phyloP scores from a whole-genome alignment of 2,113 vertebrate genomes.

The Myiopsitta monachus region DNA sequence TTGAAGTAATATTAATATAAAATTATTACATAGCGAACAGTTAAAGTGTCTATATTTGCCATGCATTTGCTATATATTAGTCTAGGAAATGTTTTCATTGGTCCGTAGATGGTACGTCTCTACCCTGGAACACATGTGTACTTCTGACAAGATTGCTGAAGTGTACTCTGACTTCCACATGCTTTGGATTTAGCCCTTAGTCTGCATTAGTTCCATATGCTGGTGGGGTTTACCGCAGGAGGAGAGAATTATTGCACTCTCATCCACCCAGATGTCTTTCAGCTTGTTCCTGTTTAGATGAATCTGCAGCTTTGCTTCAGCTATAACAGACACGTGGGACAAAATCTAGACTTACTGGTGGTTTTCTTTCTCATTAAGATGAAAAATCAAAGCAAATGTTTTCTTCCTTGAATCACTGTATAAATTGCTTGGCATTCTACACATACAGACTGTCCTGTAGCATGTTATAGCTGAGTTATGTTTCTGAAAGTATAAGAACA shows the following conservation, averaged over 20 bases:
- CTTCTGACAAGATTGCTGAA: not conserved
- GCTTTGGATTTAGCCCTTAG: not conserved
- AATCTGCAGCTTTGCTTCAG: constrained; percentile 1
- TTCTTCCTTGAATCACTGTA: not conserved
- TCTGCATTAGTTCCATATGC: not conserved
- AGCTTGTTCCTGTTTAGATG: not conserved
- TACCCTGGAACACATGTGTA: not conserved
- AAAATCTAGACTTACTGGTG: not conserved
- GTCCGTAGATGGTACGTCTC: not conserved
- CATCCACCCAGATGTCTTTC: not conserved
- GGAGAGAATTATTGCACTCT: not conserved
- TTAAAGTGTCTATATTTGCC: not conserved
- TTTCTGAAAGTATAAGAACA: not conserved
- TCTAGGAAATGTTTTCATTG: not conserved
- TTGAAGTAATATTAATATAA: not conserved
- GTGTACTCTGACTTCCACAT: not conserved
- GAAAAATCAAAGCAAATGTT: not conserved
- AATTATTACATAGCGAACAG: not conserved
- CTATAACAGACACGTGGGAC: not conserved
- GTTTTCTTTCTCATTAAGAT: not conserved
- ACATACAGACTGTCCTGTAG: not conserved
- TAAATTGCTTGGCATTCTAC: not conserved
- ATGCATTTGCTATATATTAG: not conserved
- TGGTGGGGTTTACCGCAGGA: not conserved
- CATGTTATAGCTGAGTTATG: not conserved